A percentile compares a stretch with the other conserved stretches of the same genome.
phyloP scores from a whole-genome alignment of 2,888 invertebrate genomes.

The Caenorhabditis sp. region DNA sequence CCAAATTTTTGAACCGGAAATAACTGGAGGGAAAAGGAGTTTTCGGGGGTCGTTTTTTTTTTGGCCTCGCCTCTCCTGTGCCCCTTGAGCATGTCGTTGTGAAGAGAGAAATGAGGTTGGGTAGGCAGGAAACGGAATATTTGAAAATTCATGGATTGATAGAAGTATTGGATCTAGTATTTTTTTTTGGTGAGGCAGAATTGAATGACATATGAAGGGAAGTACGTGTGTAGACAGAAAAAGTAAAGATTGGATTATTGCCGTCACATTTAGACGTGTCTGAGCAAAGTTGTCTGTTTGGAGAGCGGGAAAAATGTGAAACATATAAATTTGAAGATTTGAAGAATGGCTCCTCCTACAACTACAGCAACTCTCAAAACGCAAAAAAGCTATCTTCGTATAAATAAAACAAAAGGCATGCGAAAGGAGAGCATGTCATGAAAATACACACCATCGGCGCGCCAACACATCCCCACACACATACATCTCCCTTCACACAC shows the following conservation, averaged over 20 bases:
- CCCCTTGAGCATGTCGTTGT: not conserved
- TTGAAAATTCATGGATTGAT: too few species aligned
- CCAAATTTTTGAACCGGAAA: conserved; percentile 37
- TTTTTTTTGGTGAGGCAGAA: too few species aligned
- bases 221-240: too few species aligned
- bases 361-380: conserved; percentile 44
- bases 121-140: not conserved
- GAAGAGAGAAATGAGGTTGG: not conserved
- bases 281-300: too few species aligned
- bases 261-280: too few species aligned
- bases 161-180: too few species aligned
- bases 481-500: conserved; percentile 26
- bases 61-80: not conserved
- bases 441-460: conserved; percentile 40
- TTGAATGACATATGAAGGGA: too few species aligned
- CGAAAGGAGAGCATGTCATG: conserved; percentile 41
- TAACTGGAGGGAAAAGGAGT: not conserved
- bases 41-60: not conserved
- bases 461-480: conserved; percentile 34
- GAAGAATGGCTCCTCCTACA: not conserved
- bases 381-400: conserved; percentile 34
- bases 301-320: too few species aligned
- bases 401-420: conserved; percentile 52
- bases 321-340: conserved; percentile 2
- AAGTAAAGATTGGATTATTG: too few species aligned